These are phyloP conservation scores for Pachypanchax playfairii DNA, from an alignment of 2,113 vertebrate species.

Conservation along the genomic window DNA sequence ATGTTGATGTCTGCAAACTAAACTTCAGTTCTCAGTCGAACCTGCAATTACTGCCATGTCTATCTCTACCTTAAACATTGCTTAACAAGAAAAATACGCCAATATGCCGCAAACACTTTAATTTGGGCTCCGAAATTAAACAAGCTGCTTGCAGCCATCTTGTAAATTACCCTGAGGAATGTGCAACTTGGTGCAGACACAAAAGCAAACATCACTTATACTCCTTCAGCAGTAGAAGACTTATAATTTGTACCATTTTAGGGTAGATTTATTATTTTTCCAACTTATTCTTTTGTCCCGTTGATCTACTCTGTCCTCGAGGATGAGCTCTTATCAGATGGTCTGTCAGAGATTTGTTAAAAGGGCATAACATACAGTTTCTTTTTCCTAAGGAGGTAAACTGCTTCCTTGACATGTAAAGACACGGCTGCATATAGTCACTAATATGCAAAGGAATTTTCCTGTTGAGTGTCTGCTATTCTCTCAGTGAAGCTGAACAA, in stretches of 20 bases:
- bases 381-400: slow-evolving; percentile 42
- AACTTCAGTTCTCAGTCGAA: slow-evolving; percentile 79
- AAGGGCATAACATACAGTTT: slow-evolving; percentile 57
- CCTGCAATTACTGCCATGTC: slow-evolving; percentile 84
- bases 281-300: slow-evolving; percentile 74
- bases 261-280: slow-evolving; percentile 75
- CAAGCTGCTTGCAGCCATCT: slow-evolving; percentile 78
- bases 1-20: slow-evolving; percentile 76
- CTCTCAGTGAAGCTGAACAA: slow-evolving; percentile 1
- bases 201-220: slow-evolving; percentile 72
- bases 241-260: slow-evolving; percentile 83
- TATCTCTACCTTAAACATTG: slow-evolving; percentile 86
- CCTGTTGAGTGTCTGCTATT: slow-evolving; percentile 40
- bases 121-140: slow-evolving; percentile 84
- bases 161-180: slow-evolving; percentile 88
- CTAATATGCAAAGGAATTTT: slow-evolving; percentile 33
- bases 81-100: slow-evolving; percentile 87
- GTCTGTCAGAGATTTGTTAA: slow-evolving; percentile 80
- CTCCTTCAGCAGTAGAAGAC: slow-evolving; percentile 66
- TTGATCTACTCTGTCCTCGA: slow-evolving; percentile 72
- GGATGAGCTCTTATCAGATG: slow-evolving; percentile 75
- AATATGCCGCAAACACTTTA: slow-evolving; percentile 84
- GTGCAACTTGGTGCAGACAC: slow-evolving; percentile 75
- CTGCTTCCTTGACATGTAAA: slow-evolving; percentile 71
- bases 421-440: slow-evolving; percentile 52